phyloP scores from a whole-genome alignment of 2,113 vertebrate genomes.

The Galbula dea region DNA sequence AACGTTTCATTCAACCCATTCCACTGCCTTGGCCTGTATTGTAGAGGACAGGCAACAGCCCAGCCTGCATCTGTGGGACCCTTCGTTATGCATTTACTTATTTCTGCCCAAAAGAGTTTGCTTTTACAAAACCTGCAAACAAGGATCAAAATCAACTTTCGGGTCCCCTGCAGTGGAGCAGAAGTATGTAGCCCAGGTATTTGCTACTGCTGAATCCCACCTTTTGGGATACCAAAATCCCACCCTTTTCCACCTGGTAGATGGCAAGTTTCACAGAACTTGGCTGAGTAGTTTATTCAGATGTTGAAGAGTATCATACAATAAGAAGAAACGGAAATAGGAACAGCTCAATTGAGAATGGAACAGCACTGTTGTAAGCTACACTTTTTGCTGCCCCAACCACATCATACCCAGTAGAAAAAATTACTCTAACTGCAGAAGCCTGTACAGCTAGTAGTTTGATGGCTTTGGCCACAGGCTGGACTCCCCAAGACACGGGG shows the following conservation, averaged over 20 bases:
- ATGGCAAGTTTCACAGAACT: background rate
- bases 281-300: background rate
- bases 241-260: too few species aligned
- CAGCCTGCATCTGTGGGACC: background rate
- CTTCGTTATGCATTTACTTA: background rate
- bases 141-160: background rate
- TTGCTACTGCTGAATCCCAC: background rate
- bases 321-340: background rate
- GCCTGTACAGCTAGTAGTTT: accelerated
- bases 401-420: background rate
- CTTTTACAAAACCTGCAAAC: background rate
- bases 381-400: background rate
- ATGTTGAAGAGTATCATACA: background rate
- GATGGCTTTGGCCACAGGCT: background rate
- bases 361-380: background rate
- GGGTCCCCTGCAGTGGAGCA: background rate
- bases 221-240: too few species aligned
- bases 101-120: background rate
- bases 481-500: accelerated
- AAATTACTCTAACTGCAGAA: background rate
- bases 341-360: background rate
- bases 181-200: background rate
- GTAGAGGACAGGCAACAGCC: background rate
- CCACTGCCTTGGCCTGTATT: accelerated
- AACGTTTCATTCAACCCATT: background rate